A percentile compares a stretch with the other conserved stretches of the same genome.
Conservation (phyloP, 64 coral and sea anemone genomes). For the Platygyra sinensis region DNA sequence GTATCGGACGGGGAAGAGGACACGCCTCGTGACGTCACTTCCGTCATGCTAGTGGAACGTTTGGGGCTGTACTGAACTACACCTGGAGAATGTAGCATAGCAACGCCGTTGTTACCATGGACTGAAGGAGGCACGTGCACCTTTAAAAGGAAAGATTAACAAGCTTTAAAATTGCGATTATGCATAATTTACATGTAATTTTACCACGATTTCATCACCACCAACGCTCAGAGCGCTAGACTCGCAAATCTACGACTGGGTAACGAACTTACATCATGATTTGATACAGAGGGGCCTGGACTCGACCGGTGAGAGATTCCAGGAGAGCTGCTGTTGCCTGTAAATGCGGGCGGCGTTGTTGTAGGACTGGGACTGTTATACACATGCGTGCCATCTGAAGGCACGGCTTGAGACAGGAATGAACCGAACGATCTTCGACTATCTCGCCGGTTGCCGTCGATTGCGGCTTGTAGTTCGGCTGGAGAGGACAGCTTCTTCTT, state of each 20-base stretch:
- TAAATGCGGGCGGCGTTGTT: slow-evolving; percentile 41
- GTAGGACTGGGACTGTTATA: slow-evolving; percentile 77
- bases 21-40: slow-evolving; percentile 35
- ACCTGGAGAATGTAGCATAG: slow-evolving; percentile 83
- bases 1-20: slow-evolving; percentile 47
- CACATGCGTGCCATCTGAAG: slow-evolving; percentile 52
- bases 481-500: slow-evolving; percentile 93
- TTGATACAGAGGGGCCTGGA: slow-evolving; percentile 60
- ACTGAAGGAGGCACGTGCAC: slow-evolving; percentile 74
- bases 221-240: no score
- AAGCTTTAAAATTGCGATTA: neutral
- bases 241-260: no score
- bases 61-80: slow-evolving; percentile 71
- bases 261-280: slow-evolving; percentile 65
- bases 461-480: slow-evolving; percentile 92
- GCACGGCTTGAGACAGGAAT: slow-evolving; percentile 67
- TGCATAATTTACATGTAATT: neutral
- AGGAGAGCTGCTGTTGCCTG: slow-evolving; percentile 68
- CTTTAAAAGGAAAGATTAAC: slow-evolving; percentile 18
- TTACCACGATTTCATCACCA: no score
- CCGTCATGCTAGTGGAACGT: slow-evolving; percentile 64
- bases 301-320: slow-evolving; percentile 61
- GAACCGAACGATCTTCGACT: slow-evolving; percentile 89
- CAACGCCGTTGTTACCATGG: slow-evolving; percentile 90
- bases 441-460: slow-evolving; percentile 96